Base-by-base conservation (phyloP, 2,888 invertebrate genomes). In the Marronus borbonicus region DNA sequence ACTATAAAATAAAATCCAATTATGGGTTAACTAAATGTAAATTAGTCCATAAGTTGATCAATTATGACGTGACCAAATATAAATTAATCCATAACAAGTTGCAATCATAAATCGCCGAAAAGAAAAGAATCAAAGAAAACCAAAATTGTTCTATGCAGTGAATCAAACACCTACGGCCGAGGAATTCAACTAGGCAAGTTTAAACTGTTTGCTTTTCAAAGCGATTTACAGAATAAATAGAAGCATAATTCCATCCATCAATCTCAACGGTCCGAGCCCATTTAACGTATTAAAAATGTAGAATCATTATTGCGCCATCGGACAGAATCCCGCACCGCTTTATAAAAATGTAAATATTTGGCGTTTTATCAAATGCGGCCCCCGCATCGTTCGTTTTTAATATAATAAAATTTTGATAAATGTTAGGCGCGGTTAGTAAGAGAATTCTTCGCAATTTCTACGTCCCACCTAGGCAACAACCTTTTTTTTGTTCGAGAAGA, bases 271-370 rank as follows among this genome's bases (percentile, higher is more conserved):
- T 20, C 55, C 8, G 17, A 58, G 55, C 17, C 20, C 8, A 58
- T 58, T 58, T 10, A 58, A 58, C 5, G n/a, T 58, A 58, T 58
- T 58, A 58, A 58, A 52, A 58, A 58, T 20, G 20, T 58, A 20
- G 10, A 58, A 58, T 58, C 20, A 58, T 20, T 58, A 58, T 58
- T 7, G n/a, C 55, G 12, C 12, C 44, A 58, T 7, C 20, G 20
- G 55, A 10, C 8, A 5, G n/a, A 24, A 20, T 58, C 55, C n/a
- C 20, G 8, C n/a, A 20, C 55, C 55, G 55, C 17, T 20, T 58
- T 58, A 58, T 58, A 58, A 24, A 58, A 58, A 20, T 58, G 55
- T 58, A 58, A 58, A 58, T 58, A 58, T 58, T 58, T 58, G 55
- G 20, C 20, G 4, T 24, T 58, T 20, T 58, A 17, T 20, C 20